Evolutionary conservation across 2,797 vertebrate genomes (phyloP).

Genomic region (Gobio occitaniae): DNA sequence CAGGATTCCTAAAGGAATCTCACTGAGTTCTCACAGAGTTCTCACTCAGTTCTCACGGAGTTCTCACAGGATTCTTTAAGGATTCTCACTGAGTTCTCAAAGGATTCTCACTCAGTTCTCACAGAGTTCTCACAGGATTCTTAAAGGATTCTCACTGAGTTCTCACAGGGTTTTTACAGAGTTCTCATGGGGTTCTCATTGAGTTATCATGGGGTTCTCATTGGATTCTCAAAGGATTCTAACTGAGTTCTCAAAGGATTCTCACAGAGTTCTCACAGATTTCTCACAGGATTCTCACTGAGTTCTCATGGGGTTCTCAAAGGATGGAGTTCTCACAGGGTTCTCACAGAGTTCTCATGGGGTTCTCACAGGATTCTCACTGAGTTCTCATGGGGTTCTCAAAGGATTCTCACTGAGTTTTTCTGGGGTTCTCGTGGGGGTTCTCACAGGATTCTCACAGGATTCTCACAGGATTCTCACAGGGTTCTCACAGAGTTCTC

Average conservation of each 20-base stretch:
- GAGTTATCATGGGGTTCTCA: not conserved
- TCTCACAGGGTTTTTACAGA: not conserved
- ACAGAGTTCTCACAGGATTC: no score
- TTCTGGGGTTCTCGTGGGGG: no score
- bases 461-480: not conserved
- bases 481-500: accelerated
- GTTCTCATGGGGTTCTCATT: no score
- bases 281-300: not conserved
- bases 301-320: not conserved
- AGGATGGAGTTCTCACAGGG: no score
- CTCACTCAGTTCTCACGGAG: not conserved
- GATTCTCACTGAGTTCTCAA: not conserved
- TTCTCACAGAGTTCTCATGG: not conserved
- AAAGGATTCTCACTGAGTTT: not conserved
- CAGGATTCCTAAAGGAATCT: accelerated
- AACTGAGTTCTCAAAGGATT: not conserved
- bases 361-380: not conserved
- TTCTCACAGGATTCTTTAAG: not conserved
- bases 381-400: not conserved
- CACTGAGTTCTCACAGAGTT: not conserved
- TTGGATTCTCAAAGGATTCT: no score
- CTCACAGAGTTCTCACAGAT: accelerated
- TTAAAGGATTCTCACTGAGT: accelerated
- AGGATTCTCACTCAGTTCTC: not conserved
- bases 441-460: not conserved